Evolutionary conservation across 1,140 invertebrate genomes (phyloP), one percentile per base, ranked within the genome.

Genomic region (Drosophila kurseongensis): DNA sequence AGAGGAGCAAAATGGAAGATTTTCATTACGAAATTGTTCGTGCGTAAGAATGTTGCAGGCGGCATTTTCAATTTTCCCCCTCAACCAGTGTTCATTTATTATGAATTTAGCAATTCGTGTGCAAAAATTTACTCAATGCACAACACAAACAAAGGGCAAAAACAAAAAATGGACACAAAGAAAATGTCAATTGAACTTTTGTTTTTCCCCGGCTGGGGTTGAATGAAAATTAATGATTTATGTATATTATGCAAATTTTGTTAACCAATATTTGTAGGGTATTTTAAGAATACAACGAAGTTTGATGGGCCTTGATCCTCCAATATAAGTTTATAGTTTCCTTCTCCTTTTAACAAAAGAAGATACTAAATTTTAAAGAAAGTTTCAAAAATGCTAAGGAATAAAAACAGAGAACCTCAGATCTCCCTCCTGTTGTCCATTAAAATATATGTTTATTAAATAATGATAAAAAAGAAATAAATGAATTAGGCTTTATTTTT

Each of bases 21-120:
- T 83, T 89, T 88, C 84, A 88, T 88, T 88, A 88, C 76, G 44
- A 68, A 88, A 88, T 88, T 88, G 75, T 84, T 88, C 84, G 84
- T 88, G 84, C 84, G 85, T 89, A 88, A 89, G 76, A 88, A 88
- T 80, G 80, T 86, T 88, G 76, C 68, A 66, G 76, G 73, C 80
- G 73, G 75, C 76, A 89, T 80, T 88, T 88, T 84, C 80, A 89
- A 88, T 88, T 88, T 88, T 78, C 75, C 78, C 74, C 48, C 54
- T 9, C 51, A 68, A 62, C 61, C 59, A 75, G 76, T 72, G 63
- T 77, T 84, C 78, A 89, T 88, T 88, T 88, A 88, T 89, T 89
- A 88, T 88, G 80, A 88, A 80, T 89, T 89, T 83, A 77, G 76
- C 83, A 83, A 88, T 88, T 88, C 84, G 84, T 89, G 84, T 88